Evolutionary conservation across 2,113 vertebrate genomes (phyloP), one percentile per base, ranked within the genome.

Genomic region (Hemiprocne comata): DNA sequence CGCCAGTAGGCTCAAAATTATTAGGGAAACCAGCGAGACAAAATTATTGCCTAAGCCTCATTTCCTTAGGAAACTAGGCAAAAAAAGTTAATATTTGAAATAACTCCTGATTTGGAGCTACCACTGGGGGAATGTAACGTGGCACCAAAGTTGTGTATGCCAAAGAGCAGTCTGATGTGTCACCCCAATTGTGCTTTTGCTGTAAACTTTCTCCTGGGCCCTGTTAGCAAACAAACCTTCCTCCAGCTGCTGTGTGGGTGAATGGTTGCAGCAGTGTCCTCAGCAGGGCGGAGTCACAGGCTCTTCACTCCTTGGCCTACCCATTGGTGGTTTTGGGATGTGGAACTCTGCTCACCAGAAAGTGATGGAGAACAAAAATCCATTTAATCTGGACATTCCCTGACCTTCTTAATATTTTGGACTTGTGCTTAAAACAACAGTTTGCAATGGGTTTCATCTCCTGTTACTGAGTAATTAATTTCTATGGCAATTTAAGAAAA

Each of bases 51-150:
- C 76, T 94, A 92, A 93, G 90, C 72, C 51, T 92, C 79, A 84
- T 94, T 96, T 95, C 94, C 86, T 74, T 86, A 74, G 79, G 85
- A 90, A 95, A 90, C 64, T 84, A 81, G 64, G 51, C 42, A 80
- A 86, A 94, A 94, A 94, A 97, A 84, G 69, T 90, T 92, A 80
- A 29, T 88, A 85, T 88, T 94, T 88, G 82, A 70, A 91, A 31
- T 60, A 83, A 74, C 34, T 80, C 55, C 75, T 64, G 85, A 64
- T 67, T 2, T 86, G 53, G 61, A 86, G 48, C 17, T 80, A 72
- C 70, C 31, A 18, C 40, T 62, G 58, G 50, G 34, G 31, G 61
- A 90, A 85, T 44, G 60, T 25, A 64, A 55, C 0, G 0, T 73
- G 65, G 33, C 69, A 64, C 55, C 4, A 3, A 57, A 66, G 34